Evolutionary conservation across 1,140 invertebrate genomes (phyloP).

Genomic region (Homalodisca vitripennis): DNA sequence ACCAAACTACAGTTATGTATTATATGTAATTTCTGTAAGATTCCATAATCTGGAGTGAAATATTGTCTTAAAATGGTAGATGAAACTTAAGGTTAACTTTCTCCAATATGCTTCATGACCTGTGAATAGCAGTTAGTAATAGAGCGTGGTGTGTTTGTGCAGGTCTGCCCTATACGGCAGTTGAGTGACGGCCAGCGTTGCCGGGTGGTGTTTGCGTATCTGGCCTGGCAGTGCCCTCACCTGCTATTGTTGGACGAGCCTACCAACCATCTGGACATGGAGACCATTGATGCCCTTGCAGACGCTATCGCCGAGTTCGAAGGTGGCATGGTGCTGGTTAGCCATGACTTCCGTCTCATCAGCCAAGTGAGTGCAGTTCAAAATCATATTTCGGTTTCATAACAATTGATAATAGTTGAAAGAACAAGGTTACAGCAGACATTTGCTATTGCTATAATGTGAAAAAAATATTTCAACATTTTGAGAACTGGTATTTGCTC

Average conservation of each 20-base stretch:
- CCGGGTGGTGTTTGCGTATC: constrained; percentile 97
- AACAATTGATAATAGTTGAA: not conserved
- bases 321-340: constrained; percentile 96
- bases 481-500: not conserved
- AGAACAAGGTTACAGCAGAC: not conserved
- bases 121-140: no score
- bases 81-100: no score
- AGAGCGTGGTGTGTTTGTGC: no score
- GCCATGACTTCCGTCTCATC: constrained; percentile 97
- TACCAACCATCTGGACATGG: constrained; percentile 99
- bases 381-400: not conserved
- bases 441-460: not conserved
- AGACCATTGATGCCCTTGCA: constrained; percentile 97
- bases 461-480: not conserved
- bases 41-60: no score
- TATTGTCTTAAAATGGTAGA: no score
- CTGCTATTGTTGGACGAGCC: constrained; percentile 95
- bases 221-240: constrained; percentile 94
- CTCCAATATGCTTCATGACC: no score
- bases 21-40: no score
- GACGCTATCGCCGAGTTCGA: constrained; percentile 98
- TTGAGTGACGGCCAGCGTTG: constrained; percentile 98
- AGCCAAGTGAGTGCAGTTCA: constrained; percentile 73
- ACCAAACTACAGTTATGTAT: no score
- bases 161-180: constrained; percentile 96